Evolutionary conservation across 2,888 invertebrate genomes (phyloP).

Genomic region (Monoplex corrugatus): DNA sequence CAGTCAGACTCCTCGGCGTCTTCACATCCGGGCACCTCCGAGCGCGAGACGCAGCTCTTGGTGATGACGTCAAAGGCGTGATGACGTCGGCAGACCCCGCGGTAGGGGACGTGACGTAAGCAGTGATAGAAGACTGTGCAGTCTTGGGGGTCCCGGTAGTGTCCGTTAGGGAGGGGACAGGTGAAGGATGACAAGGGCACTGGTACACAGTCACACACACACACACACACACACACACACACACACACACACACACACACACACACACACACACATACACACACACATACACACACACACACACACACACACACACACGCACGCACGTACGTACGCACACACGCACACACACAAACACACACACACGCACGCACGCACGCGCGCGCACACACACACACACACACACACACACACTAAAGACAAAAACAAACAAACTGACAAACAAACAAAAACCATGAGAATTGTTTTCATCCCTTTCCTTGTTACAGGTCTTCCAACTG

Average conservation of each 20-base stretch:
- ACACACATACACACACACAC: neutral
- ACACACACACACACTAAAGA: neutral
- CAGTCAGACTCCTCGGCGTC: too few relatives aligned
- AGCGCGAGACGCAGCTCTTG: neutral
- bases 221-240: neutral
- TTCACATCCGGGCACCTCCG: neutral
- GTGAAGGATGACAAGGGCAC: slow-evolving; percentile 43
- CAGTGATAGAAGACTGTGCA: slow-evolving; percentile 47
- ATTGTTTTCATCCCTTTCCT: too few relatives aligned
- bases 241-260: neutral
- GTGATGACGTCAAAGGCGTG: neutral
- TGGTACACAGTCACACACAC: neutral
- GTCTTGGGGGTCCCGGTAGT: slow-evolving; percentile 54
- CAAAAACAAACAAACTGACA: too few relatives aligned
- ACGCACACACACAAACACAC: neutral
- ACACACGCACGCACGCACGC: neutral
- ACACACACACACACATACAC: neutral
- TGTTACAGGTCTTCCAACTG: too few relatives aligned
- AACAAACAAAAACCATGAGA: too few relatives aligned
- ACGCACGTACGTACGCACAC: neutral
- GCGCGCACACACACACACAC: neutral
- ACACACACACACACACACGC: too few relatives aligned
- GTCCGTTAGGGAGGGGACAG: slow-evolving; percentile 55
- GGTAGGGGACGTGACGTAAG: neutral
- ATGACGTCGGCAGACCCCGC: neutral